phyloP scores from a whole-genome alignment of 2,888 invertebrate genomes.

The Xanthia togata region DNA sequence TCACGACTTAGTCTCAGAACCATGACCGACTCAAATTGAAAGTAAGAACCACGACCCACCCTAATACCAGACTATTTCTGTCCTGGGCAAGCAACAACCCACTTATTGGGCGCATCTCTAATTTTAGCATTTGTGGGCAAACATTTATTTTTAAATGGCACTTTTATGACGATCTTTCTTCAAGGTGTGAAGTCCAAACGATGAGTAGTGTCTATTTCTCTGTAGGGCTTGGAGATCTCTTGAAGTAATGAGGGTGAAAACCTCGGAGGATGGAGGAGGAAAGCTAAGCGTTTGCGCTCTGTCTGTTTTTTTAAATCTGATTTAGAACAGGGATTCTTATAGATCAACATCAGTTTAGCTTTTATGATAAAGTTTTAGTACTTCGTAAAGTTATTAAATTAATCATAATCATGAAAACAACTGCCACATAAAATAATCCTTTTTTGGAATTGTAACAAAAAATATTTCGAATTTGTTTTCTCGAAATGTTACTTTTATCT shows the following conservation, averaged over 20 bases:
- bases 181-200: constrained; percentile 49
- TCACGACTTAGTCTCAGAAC: constrained; percentile 35
- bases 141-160: constrained; percentile 57
- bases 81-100: constrained; percentile 67
- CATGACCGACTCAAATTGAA: constrained; percentile 63
- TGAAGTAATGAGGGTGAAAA: constrained; percentile 52
- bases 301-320: no score
- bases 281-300: neutral
- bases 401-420: neutral
- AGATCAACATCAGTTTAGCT: neutral
- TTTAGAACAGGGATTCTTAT: neutral
- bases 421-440: neutral
- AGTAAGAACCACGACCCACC: constrained; percentile 72
- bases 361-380: neutral
- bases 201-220: constrained; percentile 37
- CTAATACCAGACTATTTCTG: constrained; percentile 75
- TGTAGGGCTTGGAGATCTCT: constrained; percentile 38
- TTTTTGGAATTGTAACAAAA: neutral
- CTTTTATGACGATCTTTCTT: constrained; percentile 46
- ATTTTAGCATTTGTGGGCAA: constrained; percentile 61
- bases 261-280: neutral
- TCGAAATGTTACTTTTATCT: neutral
- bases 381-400: neutral
- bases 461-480: neutral
- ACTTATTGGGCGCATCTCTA: constrained; percentile 69